A percentile compares a stretch with the other conserved stretches of the same genome.
phyloP scores from a whole-genome alignment of 2,797 vertebrate species.

The Mus caroli region DNA sequence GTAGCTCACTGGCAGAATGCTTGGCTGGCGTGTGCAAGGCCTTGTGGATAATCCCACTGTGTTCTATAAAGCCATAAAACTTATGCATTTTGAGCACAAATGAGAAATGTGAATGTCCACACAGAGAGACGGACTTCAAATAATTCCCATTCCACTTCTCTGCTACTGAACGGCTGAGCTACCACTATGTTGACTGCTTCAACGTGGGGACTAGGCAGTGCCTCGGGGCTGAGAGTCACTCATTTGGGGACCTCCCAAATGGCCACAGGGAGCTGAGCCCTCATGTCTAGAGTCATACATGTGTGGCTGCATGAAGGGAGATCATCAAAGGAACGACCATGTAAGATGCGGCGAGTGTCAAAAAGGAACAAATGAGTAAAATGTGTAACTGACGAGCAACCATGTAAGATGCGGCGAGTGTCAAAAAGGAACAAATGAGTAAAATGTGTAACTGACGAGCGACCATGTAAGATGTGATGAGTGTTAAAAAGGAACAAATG shows the following conservation, averaged over 20 bases:
- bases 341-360: conserved; percentile 5
- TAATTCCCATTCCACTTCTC: background rate
- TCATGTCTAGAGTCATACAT: background rate
- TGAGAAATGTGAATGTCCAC: background rate
- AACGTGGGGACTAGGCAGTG: background rate
- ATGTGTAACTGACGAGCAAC: background rate
- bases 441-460: conserved; percentile 41
- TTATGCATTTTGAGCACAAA: conserved; percentile 24
- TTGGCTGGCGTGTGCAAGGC: background rate
- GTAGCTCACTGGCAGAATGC: background rate
- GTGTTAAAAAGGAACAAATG: conserved; percentile 1
- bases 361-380: conserved; percentile 16
- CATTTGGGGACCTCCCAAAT: conserved; percentile 24
- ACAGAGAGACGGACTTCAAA: background rate
- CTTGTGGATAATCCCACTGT: background rate
- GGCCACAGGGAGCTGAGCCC: background rate
- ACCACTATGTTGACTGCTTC: background rate
- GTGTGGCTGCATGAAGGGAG: background rate
- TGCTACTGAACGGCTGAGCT: background rate
- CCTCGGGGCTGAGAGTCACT: background rate
- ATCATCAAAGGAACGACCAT: background rate
- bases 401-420: background rate
- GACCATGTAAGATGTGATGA: background rate
- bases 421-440: conserved; percentile 20
- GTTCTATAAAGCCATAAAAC: background rate